These are phyloP conservation scores for Drosophila vallismaia DNA, from an alignment of 2,888 invertebrate genomes.

Conservation along the genomic window DNA sequence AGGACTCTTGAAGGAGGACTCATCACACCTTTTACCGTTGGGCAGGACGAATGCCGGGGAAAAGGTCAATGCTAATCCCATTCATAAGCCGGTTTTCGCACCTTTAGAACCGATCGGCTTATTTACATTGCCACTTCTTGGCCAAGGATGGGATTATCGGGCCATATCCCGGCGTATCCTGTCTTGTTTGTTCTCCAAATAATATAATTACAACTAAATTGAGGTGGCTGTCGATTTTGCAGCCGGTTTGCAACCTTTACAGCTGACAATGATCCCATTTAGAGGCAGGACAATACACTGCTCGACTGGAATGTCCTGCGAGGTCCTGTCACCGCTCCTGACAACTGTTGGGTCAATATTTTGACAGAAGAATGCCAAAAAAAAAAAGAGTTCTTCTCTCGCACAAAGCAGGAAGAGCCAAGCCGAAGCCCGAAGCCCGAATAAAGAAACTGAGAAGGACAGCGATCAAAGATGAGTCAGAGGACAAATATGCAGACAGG, in stretches of 20 bases:
- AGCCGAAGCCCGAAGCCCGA: conserved; percentile 13
- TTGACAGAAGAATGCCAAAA: conserved; percentile 80
- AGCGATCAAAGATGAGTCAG: conserved; percentile 28
- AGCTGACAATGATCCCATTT: conserved; percentile 50
- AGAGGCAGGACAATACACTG: conserved; percentile 51
- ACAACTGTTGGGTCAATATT: conserved; percentile 78
- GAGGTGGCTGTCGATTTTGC: conserved; percentile 5
- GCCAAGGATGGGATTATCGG: conserved; percentile 10
- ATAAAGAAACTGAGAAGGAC: not conserved
- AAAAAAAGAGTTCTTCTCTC: conserved; percentile 35
- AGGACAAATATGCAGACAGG: conserved; percentile 34
- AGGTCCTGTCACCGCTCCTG: conserved; percentile 48
- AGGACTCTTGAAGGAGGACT: conserved; percentile 21
- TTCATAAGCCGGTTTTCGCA: conserved; percentile 38
- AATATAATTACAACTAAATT: conserved; percentile 76
- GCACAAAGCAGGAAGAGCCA: conserved; percentile 33
- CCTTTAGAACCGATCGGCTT: conserved; percentile 26
- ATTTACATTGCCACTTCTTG: conserved; percentile 42
- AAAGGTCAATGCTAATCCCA: conserved; percentile 44
- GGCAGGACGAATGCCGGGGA: not conserved
- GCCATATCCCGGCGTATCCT: conserved; percentile 19
- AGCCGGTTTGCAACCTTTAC: not conserved
- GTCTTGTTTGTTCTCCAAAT: conserved; percentile 65
- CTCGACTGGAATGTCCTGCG: conserved; percentile 46
- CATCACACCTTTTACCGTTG: conserved; percentile 29